Evolutionary conservation across 1,140 invertebrate species (phyloP).

Genomic region (Drosophila sulfurigaster): DNA sequence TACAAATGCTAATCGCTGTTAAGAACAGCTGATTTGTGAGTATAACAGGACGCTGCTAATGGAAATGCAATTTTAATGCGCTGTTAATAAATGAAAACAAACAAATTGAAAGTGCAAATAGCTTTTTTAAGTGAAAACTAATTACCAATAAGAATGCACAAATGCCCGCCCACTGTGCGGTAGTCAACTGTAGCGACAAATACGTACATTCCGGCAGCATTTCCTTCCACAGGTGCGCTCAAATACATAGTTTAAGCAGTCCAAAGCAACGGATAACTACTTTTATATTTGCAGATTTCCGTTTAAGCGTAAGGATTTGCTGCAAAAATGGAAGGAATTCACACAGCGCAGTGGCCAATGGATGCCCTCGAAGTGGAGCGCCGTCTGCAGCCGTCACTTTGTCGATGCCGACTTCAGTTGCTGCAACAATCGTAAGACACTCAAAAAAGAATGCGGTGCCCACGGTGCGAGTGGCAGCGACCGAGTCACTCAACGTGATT

Average conservation of each 20-base stretch:
- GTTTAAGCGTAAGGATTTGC: constrained; percentile 69
- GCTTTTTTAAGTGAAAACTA: background rate
- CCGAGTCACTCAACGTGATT: constrained; percentile 26
- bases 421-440: constrained; percentile 65
- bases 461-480: constrained; percentile 32
- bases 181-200: constrained; percentile 80
- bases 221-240: constrained; percentile 76
- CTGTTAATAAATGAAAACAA: constrained; percentile 11
- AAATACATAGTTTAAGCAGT: background rate
- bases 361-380: constrained; percentile 80
- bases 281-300: constrained; percentile 65
- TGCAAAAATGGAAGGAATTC: constrained; percentile 78
- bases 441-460: constrained; percentile 78
- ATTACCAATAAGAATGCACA: constrained; percentile 15
- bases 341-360: constrained; percentile 67
- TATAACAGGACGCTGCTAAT: background rate
- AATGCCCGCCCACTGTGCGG: constrained; percentile 81
- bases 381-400: constrained; percentile 79
- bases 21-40: constrained; percentile 1
- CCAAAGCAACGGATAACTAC: background rate
- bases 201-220: constrained; percentile 79
- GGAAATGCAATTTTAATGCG: background rate
- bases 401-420: constrained; percentile 70
- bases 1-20: background rate
- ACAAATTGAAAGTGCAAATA: background rate